Evolutionary conservation across 2,113 vertebrate genomes (phyloP).

Genomic region (Tympanuchus pallidicinctus): DNA sequence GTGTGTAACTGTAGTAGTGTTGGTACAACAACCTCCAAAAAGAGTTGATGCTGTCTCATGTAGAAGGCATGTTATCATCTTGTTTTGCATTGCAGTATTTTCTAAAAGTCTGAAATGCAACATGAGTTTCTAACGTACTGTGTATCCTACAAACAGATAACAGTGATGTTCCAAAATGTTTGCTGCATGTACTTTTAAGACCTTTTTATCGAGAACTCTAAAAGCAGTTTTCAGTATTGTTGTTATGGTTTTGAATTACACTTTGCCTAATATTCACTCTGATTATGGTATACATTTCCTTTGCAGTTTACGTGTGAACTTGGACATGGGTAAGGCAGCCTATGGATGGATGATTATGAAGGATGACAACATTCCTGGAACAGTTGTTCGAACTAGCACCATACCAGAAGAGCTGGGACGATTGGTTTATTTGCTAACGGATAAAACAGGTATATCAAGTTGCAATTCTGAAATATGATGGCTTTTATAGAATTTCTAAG

Average conservation of each 20-base stretch:
- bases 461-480: constrained; percentile 5
- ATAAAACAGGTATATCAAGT: constrained; percentile 91
- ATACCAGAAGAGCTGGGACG: constrained; percentile 97
- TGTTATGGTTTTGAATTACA: neutral
- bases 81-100: neutral
- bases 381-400: constrained; percentile 96
- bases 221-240: neutral
- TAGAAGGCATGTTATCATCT: neutral
- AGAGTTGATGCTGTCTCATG: neutral
- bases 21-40: neutral
- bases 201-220: neutral
- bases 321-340: constrained; percentile 98
- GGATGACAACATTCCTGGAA: constrained; percentile 95
- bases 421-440: constrained; percentile 93
- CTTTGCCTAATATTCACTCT: constrained; percentile 19
- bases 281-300: constrained; percentile 26
- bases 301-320: constrained; percentile 93
- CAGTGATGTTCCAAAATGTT: neutral
- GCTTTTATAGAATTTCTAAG: neutral
- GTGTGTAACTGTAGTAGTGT: neutral
- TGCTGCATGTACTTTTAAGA: neutral
- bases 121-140: neutral
- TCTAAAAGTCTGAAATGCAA: neutral
- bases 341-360: constrained; percentile 99
- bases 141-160: neutral